Conservation (phyloP, 1,140 invertebrate species). For the Thaumetopoea pityocampa region DNA sequence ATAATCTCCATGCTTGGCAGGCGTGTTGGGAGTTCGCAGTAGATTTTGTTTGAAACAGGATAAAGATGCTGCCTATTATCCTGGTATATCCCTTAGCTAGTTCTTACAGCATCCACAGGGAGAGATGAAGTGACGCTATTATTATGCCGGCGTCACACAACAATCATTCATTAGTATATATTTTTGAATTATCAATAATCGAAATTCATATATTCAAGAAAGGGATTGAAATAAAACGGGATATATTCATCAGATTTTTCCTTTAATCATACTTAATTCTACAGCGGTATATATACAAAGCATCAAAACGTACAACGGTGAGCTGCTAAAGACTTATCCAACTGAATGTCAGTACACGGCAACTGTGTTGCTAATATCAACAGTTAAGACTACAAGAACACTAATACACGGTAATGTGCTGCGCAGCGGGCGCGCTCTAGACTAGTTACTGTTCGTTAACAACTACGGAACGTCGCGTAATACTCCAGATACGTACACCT, state of each 20-base stretch:
- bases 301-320: constrained; percentile 35
- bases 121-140: too few species aligned
- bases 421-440: constrained; percentile 49
- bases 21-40: too few species aligned
- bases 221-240: constrained; percentile 2
- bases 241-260: constrained; percentile 6
- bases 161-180: too few species aligned
- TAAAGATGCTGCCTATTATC: too few species aligned
- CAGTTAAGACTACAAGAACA: constrained; percentile 29
- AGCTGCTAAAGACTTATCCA: constrained; percentile 29
- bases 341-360: constrained; percentile 27
- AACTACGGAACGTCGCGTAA: constrained; percentile 58
- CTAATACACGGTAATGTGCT: constrained; percentile 14
- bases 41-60: too few species aligned
- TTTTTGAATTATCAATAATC: too few species aligned
- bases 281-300: constrained; percentile 28
- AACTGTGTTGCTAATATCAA: constrained; percentile 55
- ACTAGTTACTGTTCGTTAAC: constrained; percentile 56
- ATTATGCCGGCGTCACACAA: too few species aligned
- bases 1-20: too few species aligned
- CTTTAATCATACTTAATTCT: constrained; percentile 16
- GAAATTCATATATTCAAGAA: constrained; percentile 3
- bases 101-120: too few species aligned
- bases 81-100: too few species aligned
- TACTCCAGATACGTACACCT: constrained; percentile 49